Base-by-base conservation (phyloP, 2,797 vertebrate genomes). In the Urocyon cinereoargenteus region DNA sequence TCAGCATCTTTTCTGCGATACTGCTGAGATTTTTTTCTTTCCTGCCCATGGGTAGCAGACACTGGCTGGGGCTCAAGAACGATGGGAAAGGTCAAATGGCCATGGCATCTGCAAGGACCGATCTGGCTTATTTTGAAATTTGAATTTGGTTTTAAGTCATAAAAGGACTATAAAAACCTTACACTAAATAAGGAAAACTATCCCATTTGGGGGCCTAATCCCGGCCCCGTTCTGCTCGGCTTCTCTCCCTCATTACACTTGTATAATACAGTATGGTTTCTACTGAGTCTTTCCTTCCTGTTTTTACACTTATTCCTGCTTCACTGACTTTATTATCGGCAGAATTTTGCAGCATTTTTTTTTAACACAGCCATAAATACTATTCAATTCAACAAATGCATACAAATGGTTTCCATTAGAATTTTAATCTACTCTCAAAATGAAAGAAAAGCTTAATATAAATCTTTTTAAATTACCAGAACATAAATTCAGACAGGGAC, bases 391-490 rank as follows among this genome's bases (percentile, higher is more conserved):
- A 98, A 98, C 98, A 98, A 98, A 98, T 97, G 98, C 98, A 98
- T 98, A 98, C 98, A 98, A 98, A 99, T 98, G 82, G 98, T 95
- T 98, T 98, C 98, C 98, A 98, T 98, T 99, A 98, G 98, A 99
- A 99, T 98, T 98, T 98, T 99, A 99, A 99, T 99, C 98, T 98
- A 98, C 97, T 98, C 97, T 98, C 98, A 98, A 97, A 98, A 98
- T 98, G 97, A 98, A 98, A 98, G 98, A 98, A 98, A 99, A 98
- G 97, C 97, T 98, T 98, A 98, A 94, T 98, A 97, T 98, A 98
- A 98, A 98, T 98, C 98, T 98, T 98, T 98, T 98, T 96, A 98
- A 98, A 99, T 98, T 98, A 98, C 98, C 94, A 87, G 98, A 98
- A 98, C 98, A 98, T 98, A 98, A 98, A 99, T 98, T 98, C 98